Evolutionary conservation across 2,113 vertebrate genomes (phyloP), one percentile per base, ranked within the genome.

Genomic region (Channa maculata): DNA sequence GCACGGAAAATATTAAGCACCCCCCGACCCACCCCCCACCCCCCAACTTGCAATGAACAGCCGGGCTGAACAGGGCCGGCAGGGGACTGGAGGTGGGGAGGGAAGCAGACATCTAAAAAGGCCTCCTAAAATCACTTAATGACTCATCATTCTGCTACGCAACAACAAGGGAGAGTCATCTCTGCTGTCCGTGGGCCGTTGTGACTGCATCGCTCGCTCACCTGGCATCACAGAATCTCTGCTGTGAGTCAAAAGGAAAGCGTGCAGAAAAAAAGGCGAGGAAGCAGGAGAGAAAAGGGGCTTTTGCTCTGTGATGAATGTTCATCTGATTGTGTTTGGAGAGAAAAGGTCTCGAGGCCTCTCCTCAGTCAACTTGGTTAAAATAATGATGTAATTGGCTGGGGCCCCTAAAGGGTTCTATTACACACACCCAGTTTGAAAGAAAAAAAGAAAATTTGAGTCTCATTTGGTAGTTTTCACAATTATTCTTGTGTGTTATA

Each of bases 1-100:
- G 95, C 96, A 96, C 96, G 96, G 97, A 98, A 98, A 98, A 97
- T 96, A 97, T 97, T 94, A 96, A 96, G 93, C 93, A 24, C 24
- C 24, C 24, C 24, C 1, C 24, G 1, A 24, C 24, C 24, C 24
- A 24, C 24, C 24, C 24, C 24, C 24, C 24, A 24, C 75, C 82
- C 67, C 79, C 71, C 6, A 48, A 71, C 85, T 93, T 90, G 80
- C 89, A 79, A 62, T 75, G 79, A 91, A 92, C 88, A 53, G 92
- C 94, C 91, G 34, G 48, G 92, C 94, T 92, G 71, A 65, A 61
- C 10, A 34, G 55, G 79, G 73, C 46, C 43, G 55, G 46, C 12
- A 12, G 44, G 10, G 60, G 33, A 41, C 0, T 24, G 9, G 9
- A 24, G 50, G 8, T 50, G 36, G 33, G 15, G 3, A 10, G n/a